These are phyloP conservation scores for Torymus texanus DNA, from an alignment of 2,888 invertebrate species.

Conservation along the genomic window DNA sequence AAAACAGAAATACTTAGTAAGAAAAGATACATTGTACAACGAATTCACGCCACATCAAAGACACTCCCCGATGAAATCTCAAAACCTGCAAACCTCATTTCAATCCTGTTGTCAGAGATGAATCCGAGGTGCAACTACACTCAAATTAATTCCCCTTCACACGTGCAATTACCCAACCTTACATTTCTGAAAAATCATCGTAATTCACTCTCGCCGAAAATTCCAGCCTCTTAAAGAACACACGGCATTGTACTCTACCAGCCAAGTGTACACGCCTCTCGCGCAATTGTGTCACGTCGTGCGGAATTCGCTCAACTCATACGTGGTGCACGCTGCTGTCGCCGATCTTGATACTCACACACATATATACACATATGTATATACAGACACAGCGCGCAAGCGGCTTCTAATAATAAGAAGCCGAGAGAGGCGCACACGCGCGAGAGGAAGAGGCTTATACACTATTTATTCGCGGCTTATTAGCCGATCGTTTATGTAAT, in stretches of 20 bases:
- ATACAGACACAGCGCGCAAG: too few species aligned
- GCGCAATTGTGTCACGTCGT: conserved; percentile 19
- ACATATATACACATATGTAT: too few species aligned
- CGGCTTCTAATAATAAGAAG: conserved; percentile 35
- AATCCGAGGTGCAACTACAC: not conserved
- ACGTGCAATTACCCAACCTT: not conserved
- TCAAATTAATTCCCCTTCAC: not conserved
- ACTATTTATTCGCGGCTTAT: conserved; percentile 9
- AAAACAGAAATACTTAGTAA: too few species aligned
- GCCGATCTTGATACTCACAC: conserved; percentile 22
- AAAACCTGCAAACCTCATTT: too few species aligned
- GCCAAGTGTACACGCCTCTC: not conserved
- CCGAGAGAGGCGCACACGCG: not conserved
- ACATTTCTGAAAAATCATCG: too few species aligned
- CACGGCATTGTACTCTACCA: too few species aligned
- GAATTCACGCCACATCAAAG: not conserved
- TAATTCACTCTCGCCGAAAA: not conserved
- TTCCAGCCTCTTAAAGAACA: not conserved
- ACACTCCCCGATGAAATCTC: too few species aligned
- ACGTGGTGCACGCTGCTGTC: conserved; percentile 9
- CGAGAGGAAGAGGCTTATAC: not conserved
- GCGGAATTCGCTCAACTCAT: conserved; percentile 1
- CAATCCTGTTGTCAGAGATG: too few species aligned
- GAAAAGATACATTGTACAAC: not conserved
- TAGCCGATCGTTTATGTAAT: conserved; percentile 21